A percentile compares a stretch with the other conserved stretches of the same genome.
Evolutionary conservation across 2,797 vertebrate species (phyloP).

Genomic region (Megalops cyprinoides): DNA sequence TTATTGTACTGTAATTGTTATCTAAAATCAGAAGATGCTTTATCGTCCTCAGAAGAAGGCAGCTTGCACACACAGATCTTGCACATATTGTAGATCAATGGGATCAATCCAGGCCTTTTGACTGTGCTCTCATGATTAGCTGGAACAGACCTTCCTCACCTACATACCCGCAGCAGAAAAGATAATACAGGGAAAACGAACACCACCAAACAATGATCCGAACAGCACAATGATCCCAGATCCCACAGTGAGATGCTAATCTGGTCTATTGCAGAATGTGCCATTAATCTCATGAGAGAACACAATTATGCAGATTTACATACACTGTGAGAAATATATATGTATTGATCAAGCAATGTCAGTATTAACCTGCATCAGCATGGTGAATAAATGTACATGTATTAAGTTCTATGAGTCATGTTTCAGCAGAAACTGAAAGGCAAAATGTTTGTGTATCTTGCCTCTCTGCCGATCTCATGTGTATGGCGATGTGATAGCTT

Average conservation of each 20-base stretch:
- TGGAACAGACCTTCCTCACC: conserved; percentile 12
- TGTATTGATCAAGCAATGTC: neutral
- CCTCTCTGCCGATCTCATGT: neutral
- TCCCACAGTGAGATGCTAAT: neutral
- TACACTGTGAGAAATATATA: neutral
- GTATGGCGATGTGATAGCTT: neutral
- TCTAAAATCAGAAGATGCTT: conserved; percentile 32
- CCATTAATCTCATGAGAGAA: too few relatives aligned
- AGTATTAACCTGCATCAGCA: neutral
- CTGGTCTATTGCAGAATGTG: too few relatives aligned
- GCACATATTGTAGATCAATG: conserved; percentile 25
- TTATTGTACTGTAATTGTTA: conserved; percentile 32
- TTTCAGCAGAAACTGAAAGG: too few relatives aligned
- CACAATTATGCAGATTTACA: neutral
- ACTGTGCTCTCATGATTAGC: conserved; percentile 11
- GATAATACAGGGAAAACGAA: neutral
- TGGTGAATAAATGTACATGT: neutral
- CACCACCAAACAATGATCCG: neutral
- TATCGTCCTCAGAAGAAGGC: conserved; percentile 27
- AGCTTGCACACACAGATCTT: conserved; percentile 9
- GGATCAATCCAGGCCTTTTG: conserved; percentile 31
- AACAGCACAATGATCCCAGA: too few relatives aligned
- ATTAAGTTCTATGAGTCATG: too few relatives aligned
- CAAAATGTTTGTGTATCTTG: too few relatives aligned
- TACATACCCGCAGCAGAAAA: neutral